These are phyloP conservation scores for Jordanella pulchra DNA, from an alignment of 2,797 vertebrate genomes.

Conservation along the genomic window DNA sequence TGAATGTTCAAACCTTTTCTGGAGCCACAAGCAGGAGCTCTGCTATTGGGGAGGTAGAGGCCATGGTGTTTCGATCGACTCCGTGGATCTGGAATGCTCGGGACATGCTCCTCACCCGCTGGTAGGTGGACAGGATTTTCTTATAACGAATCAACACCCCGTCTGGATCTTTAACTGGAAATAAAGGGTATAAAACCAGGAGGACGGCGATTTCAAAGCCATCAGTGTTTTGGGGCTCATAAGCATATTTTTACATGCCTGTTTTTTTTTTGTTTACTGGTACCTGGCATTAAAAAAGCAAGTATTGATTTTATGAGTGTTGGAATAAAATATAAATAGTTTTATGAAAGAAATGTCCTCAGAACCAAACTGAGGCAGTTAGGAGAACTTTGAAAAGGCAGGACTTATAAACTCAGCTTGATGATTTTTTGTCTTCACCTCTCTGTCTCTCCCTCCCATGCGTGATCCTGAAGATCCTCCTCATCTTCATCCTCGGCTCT, in stretches of 20 bases:
- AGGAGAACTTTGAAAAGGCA: not conserved
- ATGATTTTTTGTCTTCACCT: conserved; percentile 43
- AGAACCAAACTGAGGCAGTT: not conserved
- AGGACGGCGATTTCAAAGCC: not conserved
- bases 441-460: conserved; percentile 69
- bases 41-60: conserved; percentile 89
- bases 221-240: not conserved
- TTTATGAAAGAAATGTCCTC: too few species aligned
- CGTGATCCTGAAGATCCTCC: conserved; percentile 79
- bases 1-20: conserved; percentile 71
- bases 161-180: conserved; percentile 86
- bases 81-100: conserved; percentile 89
- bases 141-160: conserved; percentile 90
- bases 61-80: conserved; percentile 90
- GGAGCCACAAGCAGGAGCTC: conserved; percentile 90
- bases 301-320: not conserved
- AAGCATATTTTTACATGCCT: not conserved
- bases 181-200: not conserved
- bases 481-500: conserved; percentile 77
- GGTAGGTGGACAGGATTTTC: conserved; percentile 90
- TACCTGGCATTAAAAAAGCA: not conserved
- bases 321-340: not conserved
- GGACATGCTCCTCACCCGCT: conserved; percentile 91
- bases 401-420: not conserved
- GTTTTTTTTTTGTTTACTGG: not conserved